Evolutionary conservation across 1,140 invertebrate species (phyloP).

Genomic region (Formica exsecta): DNA sequence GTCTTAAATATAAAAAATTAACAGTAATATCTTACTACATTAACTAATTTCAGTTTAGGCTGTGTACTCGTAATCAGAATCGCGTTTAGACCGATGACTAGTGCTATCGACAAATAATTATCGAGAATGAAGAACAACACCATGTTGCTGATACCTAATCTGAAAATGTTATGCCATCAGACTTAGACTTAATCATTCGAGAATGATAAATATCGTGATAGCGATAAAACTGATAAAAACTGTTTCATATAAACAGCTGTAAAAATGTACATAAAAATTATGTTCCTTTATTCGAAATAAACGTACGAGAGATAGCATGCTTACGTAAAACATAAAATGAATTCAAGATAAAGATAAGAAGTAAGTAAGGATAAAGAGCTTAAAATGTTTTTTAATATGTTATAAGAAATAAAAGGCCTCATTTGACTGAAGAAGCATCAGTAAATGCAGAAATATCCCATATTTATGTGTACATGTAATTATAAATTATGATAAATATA

Average conservation of each 20-base stretch:
- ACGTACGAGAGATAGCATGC: not conserved
- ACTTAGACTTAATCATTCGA: not conserved
- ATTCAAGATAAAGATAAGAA: not conserved
- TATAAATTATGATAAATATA: no score
- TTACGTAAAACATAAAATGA: not conserved
- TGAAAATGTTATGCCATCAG: constrained; percentile 31
- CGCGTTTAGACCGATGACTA: constrained; percentile 9
- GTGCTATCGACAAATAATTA: not conserved
- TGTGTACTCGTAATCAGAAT: not conserved
- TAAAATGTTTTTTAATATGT: not conserved
- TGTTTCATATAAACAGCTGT: constrained; percentile 6
- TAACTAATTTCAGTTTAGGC: constrained; percentile 63
- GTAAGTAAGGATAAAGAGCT: not conserved
- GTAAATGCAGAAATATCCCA: no score
- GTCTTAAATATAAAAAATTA: not conserved
- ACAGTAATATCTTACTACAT: constrained; percentile 63
- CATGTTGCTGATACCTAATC: constrained; percentile 54
- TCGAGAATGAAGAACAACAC: not conserved
- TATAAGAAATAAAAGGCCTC: no score
- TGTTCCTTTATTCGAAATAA: not conserved
- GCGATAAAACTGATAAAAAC: constrained; percentile 26
- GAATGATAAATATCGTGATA: not conserved
- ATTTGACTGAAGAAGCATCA: no score
- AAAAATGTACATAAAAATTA: constrained; percentile 4
- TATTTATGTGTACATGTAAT: no score